Evolutionary conservation across 2,113 vertebrate genomes (phyloP).

Genomic region (Platycercus adscitus): DNA sequence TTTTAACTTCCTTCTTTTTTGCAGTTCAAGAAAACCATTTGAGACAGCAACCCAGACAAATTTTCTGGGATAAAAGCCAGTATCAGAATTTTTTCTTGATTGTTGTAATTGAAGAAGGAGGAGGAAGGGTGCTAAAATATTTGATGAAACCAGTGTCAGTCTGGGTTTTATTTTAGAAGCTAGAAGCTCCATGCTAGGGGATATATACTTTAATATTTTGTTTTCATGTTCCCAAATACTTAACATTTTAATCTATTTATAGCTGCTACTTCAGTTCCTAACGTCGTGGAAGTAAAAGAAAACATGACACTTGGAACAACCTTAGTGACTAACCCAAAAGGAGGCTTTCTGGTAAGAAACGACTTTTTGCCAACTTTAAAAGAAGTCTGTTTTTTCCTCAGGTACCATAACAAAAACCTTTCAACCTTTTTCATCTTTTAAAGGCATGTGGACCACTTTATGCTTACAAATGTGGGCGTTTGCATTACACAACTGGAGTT

Average conservation of each 20-base stretch:
- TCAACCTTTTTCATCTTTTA: constrained; percentile 33
- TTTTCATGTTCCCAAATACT: constrained; percentile 48
- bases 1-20: constrained; percentile 30
- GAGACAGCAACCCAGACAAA: constrained; percentile 58
- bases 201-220: constrained; percentile 54
- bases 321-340: constrained; percentile 91
- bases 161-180: constrained; percentile 48
- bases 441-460: constrained; percentile 97
- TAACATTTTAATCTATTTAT: constrained; percentile 71
- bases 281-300: constrained; percentile 92
- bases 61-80: constrained; percentile 70
- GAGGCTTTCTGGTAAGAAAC: constrained; percentile 94
- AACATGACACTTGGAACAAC: constrained; percentile 99
- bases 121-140: constrained; percentile 41
- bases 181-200: constrained; percentile 23
- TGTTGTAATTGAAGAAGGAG: constrained; percentile 19
- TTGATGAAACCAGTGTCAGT: constrained; percentile 33
- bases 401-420: background rate
- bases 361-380: background rate
- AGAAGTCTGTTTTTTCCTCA: background rate
- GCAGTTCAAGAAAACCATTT: constrained; percentile 58
- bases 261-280: constrained; percentile 87
- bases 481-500: constrained; percentile 93
- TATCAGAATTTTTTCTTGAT: constrained; percentile 18
- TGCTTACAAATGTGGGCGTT: constrained; percentile 91